A percentile compares a stretch with the other conserved stretches of the same genome.
phyloP scores from a whole-genome alignment of 1,140 invertebrate species.

The Homarus americanus region DNA sequence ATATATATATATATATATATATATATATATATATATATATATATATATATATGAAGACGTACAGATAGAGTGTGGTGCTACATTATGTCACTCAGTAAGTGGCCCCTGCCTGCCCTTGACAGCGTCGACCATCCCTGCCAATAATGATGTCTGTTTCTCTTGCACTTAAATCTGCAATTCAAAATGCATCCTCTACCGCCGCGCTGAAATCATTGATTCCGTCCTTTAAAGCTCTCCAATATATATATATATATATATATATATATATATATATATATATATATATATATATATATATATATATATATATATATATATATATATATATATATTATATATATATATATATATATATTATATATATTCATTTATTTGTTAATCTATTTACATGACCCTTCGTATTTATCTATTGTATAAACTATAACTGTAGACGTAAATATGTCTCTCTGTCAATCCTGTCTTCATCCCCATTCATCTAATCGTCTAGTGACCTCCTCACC shows the following conservation, averaged over 20 bases:
- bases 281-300: conserved; percentile 39
- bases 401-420: too few species aligned
- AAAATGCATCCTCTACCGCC: background rate
- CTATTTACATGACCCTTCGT: too few species aligned
- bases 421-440: too few species aligned
- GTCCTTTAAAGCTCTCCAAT: background rate
- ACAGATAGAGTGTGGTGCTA: too few species aligned
- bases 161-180: conserved; percentile 7
- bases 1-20: conserved; percentile 34
- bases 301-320: conserved; percentile 35
- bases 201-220: background rate
- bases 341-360: too few species aligned
- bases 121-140: background rate
- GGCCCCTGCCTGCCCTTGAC: background rate
- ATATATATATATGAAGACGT: background rate
- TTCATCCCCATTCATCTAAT: too few species aligned
- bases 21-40: conserved; percentile 10
- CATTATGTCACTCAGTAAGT: too few species aligned
- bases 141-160: background rate
- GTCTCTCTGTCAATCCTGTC: too few species aligned
- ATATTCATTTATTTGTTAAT: too few species aligned
- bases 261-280: conserved; percentile 27
- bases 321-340: conserved; percentile 22
- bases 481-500: too few species aligned
- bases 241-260: conserved; percentile 12